Percentiles rank a stretch among this genome's conserved stretches.
phyloP scores from a whole-genome alignment of 2,113 vertebrate genomes.

The Ailurus styani region DNA sequence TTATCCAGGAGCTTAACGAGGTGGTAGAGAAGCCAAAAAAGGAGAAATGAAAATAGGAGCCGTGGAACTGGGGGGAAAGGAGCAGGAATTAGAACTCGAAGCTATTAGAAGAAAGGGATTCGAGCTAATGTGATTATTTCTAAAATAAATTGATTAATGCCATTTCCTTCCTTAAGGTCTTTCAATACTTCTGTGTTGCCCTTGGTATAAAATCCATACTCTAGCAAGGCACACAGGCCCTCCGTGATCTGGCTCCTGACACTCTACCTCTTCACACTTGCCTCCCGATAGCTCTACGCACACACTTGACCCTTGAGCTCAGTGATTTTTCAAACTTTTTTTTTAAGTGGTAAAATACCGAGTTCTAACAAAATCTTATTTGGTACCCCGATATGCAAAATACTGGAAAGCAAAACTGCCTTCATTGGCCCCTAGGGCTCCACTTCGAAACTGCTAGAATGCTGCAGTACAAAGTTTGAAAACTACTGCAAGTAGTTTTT shows the following conservation, averaged over 20 bases:
- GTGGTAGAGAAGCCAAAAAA: neutral
- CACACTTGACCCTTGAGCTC: neutral
- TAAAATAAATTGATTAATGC: neutral
- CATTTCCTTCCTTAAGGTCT: neutral
- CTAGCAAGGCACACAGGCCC: neutral
- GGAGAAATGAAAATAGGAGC: neutral
- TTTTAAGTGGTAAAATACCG: neutral
- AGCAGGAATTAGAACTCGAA: neutral
- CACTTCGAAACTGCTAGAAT: neutral
- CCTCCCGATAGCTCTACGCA: neutral
- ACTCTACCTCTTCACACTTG: neutral
- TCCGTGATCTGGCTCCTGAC: neutral
- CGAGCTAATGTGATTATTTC: neutral
- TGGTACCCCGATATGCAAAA: neutral
- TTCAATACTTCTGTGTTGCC: neutral
- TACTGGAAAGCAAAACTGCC: neutral
- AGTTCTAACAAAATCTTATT: neutral
- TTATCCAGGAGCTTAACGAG: neutral
- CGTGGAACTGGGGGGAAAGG: neutral
- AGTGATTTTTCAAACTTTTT: neutral
- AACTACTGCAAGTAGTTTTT: neutral
- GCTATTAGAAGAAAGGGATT: neutral
- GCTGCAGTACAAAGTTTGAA: neutral
- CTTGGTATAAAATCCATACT: neutral
- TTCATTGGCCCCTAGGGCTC: neutral